Percentiles rank a stretch among this genome's conserved stretches.
These are phyloP conservation scores for Chrysina gloriosa DNA, from an alignment of 2,888 invertebrate genomes.

Conservation along the genomic window DNA sequence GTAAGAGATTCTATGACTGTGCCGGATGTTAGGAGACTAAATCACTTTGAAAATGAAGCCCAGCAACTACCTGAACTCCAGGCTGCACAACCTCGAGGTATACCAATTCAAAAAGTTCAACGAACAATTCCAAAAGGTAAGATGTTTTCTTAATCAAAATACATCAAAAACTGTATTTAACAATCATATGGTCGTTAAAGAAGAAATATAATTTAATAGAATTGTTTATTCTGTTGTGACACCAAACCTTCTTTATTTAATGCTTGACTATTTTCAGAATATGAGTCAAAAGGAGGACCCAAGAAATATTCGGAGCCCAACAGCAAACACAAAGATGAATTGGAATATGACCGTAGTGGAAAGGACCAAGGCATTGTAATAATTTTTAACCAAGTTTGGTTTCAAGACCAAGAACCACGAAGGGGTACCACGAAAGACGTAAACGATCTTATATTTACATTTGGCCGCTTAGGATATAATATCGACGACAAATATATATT, in stretches of 20 bases:
- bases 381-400: conserved; percentile 57
- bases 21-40: background rate
- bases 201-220: too few relatives aligned
- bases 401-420: conserved; percentile 46
- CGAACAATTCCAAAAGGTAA: background rate
- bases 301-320: background rate
- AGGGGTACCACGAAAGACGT: conserved; percentile 57
- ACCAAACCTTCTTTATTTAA: background rate
- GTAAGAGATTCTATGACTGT: too few relatives aligned
- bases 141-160: too few relatives aligned
- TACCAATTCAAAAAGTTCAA: too few relatives aligned
- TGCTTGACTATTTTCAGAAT: background rate
- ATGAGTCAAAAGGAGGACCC: conserved; percentile 23
- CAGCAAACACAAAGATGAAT: conserved; percentile 13
- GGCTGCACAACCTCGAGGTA: too few relatives aligned
- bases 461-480: conserved; percentile 58
- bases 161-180: too few relatives aligned
- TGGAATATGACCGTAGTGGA: conserved; percentile 55
- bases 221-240: too few relatives aligned
- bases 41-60: background rate
- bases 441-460: conserved; percentile 54
- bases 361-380: conserved; percentile 57
- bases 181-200: too few relatives aligned
- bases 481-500: conserved; percentile 52
- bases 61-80: background rate